A percentile compares a stretch with the other conserved stretches of the same genome.
Conservation (phyloP, 2,797 vertebrate species). For the Cygnus olor region DNA sequence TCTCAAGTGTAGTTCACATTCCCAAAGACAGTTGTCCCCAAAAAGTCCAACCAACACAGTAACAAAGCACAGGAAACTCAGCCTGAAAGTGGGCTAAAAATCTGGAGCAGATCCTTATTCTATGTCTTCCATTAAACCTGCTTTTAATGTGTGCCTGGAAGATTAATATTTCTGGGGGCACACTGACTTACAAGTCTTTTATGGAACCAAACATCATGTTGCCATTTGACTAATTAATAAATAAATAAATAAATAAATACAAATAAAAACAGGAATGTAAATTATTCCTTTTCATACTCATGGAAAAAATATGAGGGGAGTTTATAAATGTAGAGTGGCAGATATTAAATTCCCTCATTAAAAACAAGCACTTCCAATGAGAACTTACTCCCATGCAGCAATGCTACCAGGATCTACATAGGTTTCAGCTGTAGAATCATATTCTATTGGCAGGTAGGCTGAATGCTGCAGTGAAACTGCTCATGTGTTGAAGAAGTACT, state of each 20-base stretch:
- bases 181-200: neutral
- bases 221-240: neutral
- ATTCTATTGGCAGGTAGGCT: neutral
- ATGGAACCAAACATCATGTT: neutral
- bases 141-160: neutral
- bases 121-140: neutral
- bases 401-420: neutral
- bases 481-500: neutral
- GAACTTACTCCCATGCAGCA: neutral
- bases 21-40: neutral
- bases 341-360: neutral
- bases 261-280: neutral
- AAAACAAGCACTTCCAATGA: neutral
- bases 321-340: neutral
- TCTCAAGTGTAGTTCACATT: neutral
- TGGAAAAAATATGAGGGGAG: neutral
- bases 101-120: neutral
- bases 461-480: neutral
- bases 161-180: neutral
- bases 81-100: neutral
- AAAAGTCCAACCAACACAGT: neutral
- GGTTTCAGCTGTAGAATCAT: neutral
- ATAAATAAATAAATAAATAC: no score
- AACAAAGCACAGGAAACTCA: neutral
- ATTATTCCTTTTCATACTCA: conserved; percentile 9